These are phyloP conservation scores for Oscheius sp. DNA, from an alignment of 1,140 invertebrate species.

Conservation along the genomic window DNA sequence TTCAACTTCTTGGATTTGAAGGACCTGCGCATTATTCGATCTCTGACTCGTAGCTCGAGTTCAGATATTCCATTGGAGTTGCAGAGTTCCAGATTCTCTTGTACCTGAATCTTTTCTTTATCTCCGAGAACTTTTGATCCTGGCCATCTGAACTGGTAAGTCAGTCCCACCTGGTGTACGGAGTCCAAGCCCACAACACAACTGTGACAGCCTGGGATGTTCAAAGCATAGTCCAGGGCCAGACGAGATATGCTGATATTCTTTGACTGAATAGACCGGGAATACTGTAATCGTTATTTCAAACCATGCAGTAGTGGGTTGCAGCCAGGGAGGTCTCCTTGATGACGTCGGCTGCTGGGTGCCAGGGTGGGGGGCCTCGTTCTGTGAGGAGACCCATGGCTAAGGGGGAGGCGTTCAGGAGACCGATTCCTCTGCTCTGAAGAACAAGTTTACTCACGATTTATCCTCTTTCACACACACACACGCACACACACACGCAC, in stretches of 20 bases:
- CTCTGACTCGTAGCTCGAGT: conserved; percentile 63
- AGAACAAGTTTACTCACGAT: conserved; percentile 41
- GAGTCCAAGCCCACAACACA: conserved; percentile 73
- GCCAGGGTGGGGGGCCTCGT: conserved; percentile 76
- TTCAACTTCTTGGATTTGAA: background rate
- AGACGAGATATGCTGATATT: conserved; percentile 72
- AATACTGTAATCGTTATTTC: background rate
- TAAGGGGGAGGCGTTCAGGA: conserved; percentile 78
- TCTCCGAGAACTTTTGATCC: too few relatives aligned
- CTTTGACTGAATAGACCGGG: conserved; percentile 64
- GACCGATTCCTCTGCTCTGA: conserved; percentile 72
- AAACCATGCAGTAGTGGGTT: conserved; percentile 62
- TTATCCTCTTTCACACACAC: background rate
- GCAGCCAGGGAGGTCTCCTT: conserved; percentile 66
- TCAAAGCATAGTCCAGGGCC: conserved; percentile 70
- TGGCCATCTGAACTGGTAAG: too few relatives aligned
- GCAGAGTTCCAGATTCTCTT: conserved; percentile 66
- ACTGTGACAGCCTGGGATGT: conserved; percentile 65
- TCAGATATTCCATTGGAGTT: conserved; percentile 65
- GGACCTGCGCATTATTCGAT: conserved; percentile 44
- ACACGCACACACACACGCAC: too few relatives aligned
- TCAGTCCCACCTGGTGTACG: conserved; percentile 62
- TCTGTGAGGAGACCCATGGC: conserved; percentile 79
- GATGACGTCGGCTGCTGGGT: conserved; percentile 72
- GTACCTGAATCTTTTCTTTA: too few relatives aligned